Evolutionary conservation across 1,140 invertebrate genomes (phyloP), one percentile per base, ranked within the genome.

Genomic region (Manduca sexta): DNA sequence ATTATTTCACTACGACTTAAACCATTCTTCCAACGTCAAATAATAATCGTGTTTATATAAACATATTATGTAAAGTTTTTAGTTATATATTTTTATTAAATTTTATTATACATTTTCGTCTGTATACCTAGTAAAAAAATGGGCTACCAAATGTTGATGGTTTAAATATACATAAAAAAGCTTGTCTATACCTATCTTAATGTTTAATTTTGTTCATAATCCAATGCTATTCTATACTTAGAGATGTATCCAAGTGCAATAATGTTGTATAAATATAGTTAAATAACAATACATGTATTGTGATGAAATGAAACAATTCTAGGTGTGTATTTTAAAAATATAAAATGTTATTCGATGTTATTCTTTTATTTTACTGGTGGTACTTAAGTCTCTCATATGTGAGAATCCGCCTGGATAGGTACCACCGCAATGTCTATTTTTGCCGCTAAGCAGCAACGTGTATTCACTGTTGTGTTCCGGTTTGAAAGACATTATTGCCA

Each of bases 291-390:
- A 67, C 60, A 67, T 76, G 69, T 80, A 79, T 79, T 77, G 73
- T 75, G 73, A 74, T 79, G 63, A 74, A 67, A 75, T 70, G 59
- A 29, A 41, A 64, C 49, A 69, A 72, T 73, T 81, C 74, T 84
- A 81, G 71, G 75, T 81, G 78, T 82, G 77, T 80, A 84, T 81
- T 84, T 79, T 77, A 84, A 79, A 78, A 84, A 81, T 78, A 82
- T 71, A 82, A 81, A 77, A 77, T 81, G 81, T 84, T 84, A 79
- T 74, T 75, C 68, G 52, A 76, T 48, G 44, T 48, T 39, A 43
- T 46, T 51, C 41, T 45, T 56, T 58, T 52, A 43, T 52, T 43
- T 3, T n/a, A n/a, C n/a, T n/a, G n/a, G n/a, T n/a, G n/a, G n/a
- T n/a, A n/a, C n/a, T n/a, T n/a, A n/a, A n/a, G n/a, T n/a, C n/a